Conservation (phyloP, 2,888 invertebrate species). For the Acanthosepion lycidas region DNA sequence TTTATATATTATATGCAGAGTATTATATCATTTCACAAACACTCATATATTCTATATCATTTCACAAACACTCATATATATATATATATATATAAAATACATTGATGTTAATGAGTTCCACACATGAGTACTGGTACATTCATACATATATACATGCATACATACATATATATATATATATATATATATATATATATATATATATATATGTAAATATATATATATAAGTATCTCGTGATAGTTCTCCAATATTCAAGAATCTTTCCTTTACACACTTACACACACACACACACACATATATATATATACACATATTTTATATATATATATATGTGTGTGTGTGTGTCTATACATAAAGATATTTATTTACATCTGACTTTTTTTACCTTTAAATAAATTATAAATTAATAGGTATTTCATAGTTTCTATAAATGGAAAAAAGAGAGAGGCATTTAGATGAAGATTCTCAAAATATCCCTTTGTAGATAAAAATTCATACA, state of each 20-base stretch:
- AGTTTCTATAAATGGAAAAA: neutral
- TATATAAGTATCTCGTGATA: neutral
- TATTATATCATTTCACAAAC: too few species aligned
- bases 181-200: neutral
- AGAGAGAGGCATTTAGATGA: neutral
- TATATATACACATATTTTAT: neutral
- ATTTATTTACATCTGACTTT: neutral
- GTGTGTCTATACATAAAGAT: neutral
- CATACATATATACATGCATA: too few species aligned
- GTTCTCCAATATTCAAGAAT: too few species aligned
- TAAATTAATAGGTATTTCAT: slow-evolving; percentile 33
- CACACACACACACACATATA: too few species aligned
- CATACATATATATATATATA: neutral
- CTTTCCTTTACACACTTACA: too few species aligned
- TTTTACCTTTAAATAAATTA: neutral
- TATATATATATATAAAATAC: too few species aligned
- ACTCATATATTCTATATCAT: too few species aligned
- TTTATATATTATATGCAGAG: too few species aligned
- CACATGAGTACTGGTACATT: too few species aligned
- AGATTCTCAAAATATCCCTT: neutral
- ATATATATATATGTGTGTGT: neutral
- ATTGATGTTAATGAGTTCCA: too few species aligned
- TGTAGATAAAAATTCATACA: neutral
- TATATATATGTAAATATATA: neutral
- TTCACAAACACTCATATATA: too few species aligned